phyloP scores from a whole-genome alignment of 2,113 vertebrate genomes.

The Urocolius indicus region DNA sequence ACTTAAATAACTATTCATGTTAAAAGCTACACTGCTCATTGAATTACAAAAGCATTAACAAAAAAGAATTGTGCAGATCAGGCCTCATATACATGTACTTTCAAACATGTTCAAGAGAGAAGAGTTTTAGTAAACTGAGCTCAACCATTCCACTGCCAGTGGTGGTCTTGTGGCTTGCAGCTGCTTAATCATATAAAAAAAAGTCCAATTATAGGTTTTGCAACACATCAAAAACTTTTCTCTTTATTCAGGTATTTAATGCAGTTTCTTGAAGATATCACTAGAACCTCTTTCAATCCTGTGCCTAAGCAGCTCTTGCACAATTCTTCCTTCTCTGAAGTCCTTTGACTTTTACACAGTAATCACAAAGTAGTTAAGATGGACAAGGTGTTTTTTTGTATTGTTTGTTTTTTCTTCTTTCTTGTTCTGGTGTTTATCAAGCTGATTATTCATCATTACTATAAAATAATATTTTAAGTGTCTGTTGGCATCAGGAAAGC shows the following conservation, averaged over 20 bases:
- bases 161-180: neutral
- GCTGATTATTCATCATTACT: neutral
- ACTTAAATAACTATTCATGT: neutral
- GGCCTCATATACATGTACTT: neutral
- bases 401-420: neutral
- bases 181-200: neutral
- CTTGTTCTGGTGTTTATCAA: neutral
- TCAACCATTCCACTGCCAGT: neutral
- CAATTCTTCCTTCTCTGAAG: neutral
- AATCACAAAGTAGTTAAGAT: neutral
- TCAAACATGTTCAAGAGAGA: neutral
- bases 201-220: neutral
- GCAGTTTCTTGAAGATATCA: neutral
- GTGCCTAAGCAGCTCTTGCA: neutral
- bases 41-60: neutral
- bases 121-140: neutral
- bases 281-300: neutral
- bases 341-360: neutral
- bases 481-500: neutral
- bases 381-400: neutral
- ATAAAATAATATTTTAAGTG: neutral
- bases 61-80: neutral
- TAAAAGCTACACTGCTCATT: neutral
- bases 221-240: neutral
- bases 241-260: neutral